phyloP scores from a whole-genome alignment of 2,797 vertebrate genomes.

The Podarcis lilfordi region DNA sequence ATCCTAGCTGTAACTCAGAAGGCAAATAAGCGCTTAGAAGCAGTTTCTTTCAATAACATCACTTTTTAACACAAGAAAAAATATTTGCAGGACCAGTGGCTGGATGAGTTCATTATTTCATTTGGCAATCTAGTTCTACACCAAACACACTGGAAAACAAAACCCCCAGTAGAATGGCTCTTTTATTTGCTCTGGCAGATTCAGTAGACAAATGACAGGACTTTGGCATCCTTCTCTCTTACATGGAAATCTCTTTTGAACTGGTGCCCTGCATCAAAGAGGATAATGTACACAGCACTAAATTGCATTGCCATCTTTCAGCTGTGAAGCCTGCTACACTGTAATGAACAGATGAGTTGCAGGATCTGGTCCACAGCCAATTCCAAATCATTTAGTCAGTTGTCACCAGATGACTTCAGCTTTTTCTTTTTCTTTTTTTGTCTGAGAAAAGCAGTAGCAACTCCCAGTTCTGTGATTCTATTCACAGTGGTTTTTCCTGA shows the following conservation, averaged over 20 bases:
- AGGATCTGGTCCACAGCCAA: constrained; percentile 6
- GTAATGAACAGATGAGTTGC: constrained; percentile 24
- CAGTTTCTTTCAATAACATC: neutral
- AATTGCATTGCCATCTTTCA: constrained; percentile 29
- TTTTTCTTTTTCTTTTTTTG: neutral
- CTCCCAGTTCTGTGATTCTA: neutral
- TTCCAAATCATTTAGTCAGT: constrained; percentile 33
- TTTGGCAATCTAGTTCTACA: constrained; percentile 47
- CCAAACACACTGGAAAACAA: constrained; percentile 42
- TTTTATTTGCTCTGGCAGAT: constrained; percentile 45
- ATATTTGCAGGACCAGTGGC: neutral
- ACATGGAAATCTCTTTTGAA: constrained; percentile 42
- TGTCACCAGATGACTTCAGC: constrained; percentile 32
- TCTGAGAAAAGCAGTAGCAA: constrained; percentile 16
- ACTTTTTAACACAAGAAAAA: constrained; percentile 5
- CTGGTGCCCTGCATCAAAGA: constrained; percentile 15
- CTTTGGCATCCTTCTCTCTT: constrained; percentile 41
- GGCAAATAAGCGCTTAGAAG: neutral
- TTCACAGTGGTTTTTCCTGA: constrained; percentile 9
- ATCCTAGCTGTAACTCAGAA: neutral
- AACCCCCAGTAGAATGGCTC: constrained; percentile 29
- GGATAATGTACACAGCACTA: constrained; percentile 26
- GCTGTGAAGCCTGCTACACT: neutral
- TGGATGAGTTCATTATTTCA: constrained; percentile 31
- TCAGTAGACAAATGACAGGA: constrained; percentile 45